Evolutionary conservation across 2,113 vertebrate species (phyloP).

Genomic region (Rattus rattus): DNA sequence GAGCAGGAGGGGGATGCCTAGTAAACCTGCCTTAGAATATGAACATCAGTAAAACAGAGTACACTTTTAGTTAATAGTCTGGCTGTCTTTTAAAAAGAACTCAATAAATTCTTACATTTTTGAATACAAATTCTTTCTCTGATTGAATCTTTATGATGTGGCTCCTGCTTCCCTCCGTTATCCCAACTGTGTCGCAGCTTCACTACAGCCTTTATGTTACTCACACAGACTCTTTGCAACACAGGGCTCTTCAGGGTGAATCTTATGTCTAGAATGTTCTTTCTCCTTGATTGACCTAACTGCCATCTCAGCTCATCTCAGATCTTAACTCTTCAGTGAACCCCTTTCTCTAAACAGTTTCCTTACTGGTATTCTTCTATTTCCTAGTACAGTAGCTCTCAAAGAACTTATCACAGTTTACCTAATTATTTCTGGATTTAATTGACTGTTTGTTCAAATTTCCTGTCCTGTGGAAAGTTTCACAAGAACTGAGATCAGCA

Average conservation of each 20-base stretch:
- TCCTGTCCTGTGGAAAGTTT: not conserved
- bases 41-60: not conserved
- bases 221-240: not conserved
- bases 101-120: not conserved
- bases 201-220: rapidly evolving
- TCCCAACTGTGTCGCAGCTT: not conserved
- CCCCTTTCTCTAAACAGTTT: not conserved
- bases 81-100: not conserved
- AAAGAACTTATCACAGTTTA: not conserved
- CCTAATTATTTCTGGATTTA: not conserved
- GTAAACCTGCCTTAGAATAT: not conserved
- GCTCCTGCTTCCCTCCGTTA: too few species aligned
- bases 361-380: not conserved
- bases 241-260: not conserved
- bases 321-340: not conserved
- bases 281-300: not conserved
- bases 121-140: not conserved
- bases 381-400: not conserved
- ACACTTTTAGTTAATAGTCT: not conserved
- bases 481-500: not conserved
- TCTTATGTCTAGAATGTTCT: not conserved
- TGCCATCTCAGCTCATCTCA: not conserved
- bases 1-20: not conserved
- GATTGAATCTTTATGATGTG: not conserved
- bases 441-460: not conserved